Evolutionary conservation across 2,113 vertebrate species (phyloP).

Genomic region (Chiloscyllium plagiosum): DNA sequence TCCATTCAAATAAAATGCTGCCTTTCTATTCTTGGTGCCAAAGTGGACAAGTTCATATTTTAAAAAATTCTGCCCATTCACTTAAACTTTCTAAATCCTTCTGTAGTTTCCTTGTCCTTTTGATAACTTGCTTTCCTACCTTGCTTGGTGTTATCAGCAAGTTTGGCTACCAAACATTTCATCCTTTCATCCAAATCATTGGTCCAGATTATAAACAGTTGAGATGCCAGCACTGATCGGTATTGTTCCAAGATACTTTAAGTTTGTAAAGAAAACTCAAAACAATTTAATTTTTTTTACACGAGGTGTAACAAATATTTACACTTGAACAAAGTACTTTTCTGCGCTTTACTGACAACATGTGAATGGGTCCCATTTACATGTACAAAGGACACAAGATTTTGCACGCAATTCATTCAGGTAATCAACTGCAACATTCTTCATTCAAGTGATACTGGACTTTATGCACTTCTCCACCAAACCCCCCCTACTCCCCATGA

Average conservation of each 20-base stretch:
- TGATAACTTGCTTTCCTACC: not conserved
- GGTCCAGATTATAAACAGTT: not conserved
- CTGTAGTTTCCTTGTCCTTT: not conserved
- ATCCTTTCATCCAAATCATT: not conserved
- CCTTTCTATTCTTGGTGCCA: not conserved
- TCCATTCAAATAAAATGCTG: not conserved
- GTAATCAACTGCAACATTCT: not conserved
- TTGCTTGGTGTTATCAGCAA: not conserved
- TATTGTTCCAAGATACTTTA: slow-evolving; percentile 5
- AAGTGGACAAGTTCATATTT: not conserved
- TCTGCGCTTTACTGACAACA: slow-evolving; percentile 30
- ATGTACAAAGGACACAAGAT: slow-evolving; percentile 5
- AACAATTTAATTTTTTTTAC: slow-evolving; percentile 26
- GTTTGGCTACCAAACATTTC: not conserved
- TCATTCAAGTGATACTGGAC: slow-evolving; percentile 16
- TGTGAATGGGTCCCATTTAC: slow-evolving; percentile 9
- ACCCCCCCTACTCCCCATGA: no score
- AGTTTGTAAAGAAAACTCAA: slow-evolving; percentile 29
- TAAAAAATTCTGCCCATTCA: not conserved
- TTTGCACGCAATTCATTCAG: not conserved
- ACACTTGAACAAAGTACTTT: slow-evolving; percentile 28
- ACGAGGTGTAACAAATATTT: slow-evolving; percentile 24
- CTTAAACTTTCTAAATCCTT: not conserved
- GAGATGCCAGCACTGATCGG: not conserved
- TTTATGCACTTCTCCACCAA: not conserved